Evolutionary conservation across 1,140 invertebrate genomes (phyloP).

Genomic region (Holotrichia oblita): DNA sequence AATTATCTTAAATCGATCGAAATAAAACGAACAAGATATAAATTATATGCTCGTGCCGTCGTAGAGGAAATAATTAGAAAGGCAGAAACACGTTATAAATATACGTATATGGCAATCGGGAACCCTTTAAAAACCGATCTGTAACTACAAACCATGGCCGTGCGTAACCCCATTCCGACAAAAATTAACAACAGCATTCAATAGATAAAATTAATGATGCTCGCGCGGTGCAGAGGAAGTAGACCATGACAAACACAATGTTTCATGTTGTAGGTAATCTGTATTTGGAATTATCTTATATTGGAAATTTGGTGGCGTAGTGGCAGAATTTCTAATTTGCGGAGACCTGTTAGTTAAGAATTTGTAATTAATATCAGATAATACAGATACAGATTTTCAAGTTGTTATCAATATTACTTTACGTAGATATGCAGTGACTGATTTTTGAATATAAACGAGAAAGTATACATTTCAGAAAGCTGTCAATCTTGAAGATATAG

Average conservation of each 20-base stretch:
- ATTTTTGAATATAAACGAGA: no score
- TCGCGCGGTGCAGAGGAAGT: background rate
- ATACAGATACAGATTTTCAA: no score
- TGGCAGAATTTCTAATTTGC: no score
- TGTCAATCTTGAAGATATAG: no score
- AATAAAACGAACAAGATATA: slow-evolving; percentile 15
- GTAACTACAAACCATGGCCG: slow-evolving; percentile 15
- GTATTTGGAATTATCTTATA: slow-evolving; percentile 15
- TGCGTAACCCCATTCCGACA: slow-evolving; percentile 24
- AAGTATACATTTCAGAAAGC: no score
- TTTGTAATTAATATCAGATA: no score
- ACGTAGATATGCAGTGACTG: no score
- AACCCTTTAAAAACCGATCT: slow-evolving; percentile 28
- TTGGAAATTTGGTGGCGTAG: no score
- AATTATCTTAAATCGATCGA: slow-evolving; percentile 3
- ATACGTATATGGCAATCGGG: slow-evolving; percentile 13
- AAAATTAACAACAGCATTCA: slow-evolving; percentile 7
- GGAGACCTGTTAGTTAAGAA: no score
- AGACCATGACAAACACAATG: slow-evolving; percentile 28
- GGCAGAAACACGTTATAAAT: background rate
- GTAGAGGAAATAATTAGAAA: slow-evolving; percentile 22
- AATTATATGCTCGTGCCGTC: slow-evolving; percentile 17
- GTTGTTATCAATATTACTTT: no score
- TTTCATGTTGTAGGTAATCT: slow-evolving; percentile 11
- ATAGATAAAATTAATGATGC: slow-evolving; percentile 29